Evolutionary conservation across 2,797 vertebrate genomes (phyloP), one percentile per base, ranked within the genome.

Genomic region (Carduelis carduelis): DNA sequence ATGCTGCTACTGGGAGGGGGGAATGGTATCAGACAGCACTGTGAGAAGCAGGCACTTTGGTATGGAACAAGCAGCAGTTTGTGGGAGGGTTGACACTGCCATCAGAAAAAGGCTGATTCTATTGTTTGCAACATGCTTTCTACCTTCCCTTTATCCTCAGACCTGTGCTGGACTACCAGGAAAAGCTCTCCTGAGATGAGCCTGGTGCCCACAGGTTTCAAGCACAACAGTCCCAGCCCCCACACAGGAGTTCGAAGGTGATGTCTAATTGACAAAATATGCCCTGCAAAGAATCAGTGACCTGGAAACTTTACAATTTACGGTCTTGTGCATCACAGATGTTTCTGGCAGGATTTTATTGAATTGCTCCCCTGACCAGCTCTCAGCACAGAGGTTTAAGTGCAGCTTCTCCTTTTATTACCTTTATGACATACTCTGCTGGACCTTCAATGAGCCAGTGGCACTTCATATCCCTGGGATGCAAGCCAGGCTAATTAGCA

Each of bases 381-480:
- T 86, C 68, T 68, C 52, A 65, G 57, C 27, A 60, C 61, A 80
- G 57, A 89, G 43, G 75, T 83, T 89, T 92, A 91, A 89, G 79
- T 65, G 69, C 84, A 87, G 64, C 71, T 89, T 94, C 64, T 96
- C 28, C 41, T 78, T 92, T 94, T 93, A 91, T 90, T 96, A 89
- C 95, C 78, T 97, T 91, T 75, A 96, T 0, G 12, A 95, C 74
- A 53, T 90, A 71, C 63, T 92, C 95, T 91, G 70, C 70, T 75
- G 95, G 92, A 65, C 84, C 68, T 74, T 89, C 96, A 88, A 95
- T 82, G 87, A 97, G 82, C 95, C 97, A 91, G 75, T 83, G 93
- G 91, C 96, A 95, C 63, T 92, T 87, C 1, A 16, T 75, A 71
- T 74, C 68, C 83, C 95, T 90, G 80, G 96, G 87, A 91, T 79